Evolutionary conservation across 2,113 vertebrate genomes (phyloP).

Genomic region (Peromyscus polionotus): DNA sequence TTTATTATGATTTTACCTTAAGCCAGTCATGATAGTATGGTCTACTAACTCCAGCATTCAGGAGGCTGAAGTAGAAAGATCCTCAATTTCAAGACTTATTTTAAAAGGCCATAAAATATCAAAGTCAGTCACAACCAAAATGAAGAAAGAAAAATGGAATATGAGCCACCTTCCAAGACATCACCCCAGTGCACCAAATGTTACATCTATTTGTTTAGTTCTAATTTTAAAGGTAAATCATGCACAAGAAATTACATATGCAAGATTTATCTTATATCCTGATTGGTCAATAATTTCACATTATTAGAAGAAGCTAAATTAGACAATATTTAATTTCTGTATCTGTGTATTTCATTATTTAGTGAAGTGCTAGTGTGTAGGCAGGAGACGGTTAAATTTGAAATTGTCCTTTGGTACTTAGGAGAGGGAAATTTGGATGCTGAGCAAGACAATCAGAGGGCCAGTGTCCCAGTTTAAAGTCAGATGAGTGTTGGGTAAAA

Average conservation of each 20-base stretch:
- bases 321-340: not conserved
- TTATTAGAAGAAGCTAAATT: conserved; percentile 17
- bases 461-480: conserved; percentile 74
- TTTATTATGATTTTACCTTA: not conserved
- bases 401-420: conserved; percentile 39
- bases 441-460: conserved; percentile 64
- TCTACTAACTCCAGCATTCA: not conserved
- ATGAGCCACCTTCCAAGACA: not conserved
- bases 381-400: conserved; percentile 62
- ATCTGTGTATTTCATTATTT: conserved; percentile 12
- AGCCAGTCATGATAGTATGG: too few relatives aligned
- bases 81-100: not conserved
- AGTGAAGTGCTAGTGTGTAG: not conserved
- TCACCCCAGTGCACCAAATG: not conserved
- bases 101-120: not conserved
- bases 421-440: conserved; percentile 61
- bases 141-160: not conserved
- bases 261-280: not conserved
- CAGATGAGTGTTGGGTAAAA: conserved; percentile 71
- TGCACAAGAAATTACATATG: not conserved
- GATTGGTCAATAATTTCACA: not conserved
- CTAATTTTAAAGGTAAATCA: not conserved
- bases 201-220: not conserved
- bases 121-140: not conserved
- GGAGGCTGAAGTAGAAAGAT: not conserved